A percentile compares a stretch with the other conserved stretches of the same genome.
These are phyloP conservation scores for Rhinoptilus africanus DNA, from an alignment of 2,113 vertebrate species.

Conservation along the genomic window DNA sequence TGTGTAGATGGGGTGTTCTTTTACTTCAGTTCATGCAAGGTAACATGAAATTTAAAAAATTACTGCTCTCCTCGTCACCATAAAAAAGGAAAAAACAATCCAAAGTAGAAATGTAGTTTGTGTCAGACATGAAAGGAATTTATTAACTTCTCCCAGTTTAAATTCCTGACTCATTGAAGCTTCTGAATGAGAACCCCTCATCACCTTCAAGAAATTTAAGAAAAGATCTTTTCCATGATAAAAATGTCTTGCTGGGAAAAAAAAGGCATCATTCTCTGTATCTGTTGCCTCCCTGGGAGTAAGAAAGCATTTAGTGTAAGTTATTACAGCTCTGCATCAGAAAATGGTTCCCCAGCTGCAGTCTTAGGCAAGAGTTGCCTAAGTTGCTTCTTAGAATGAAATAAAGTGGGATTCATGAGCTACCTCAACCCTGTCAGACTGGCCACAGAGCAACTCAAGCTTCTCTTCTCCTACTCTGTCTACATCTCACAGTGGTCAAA, in stretches of 20 bases:
- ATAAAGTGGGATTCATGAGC: conserved; percentile 20
- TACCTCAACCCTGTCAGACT: background rate
- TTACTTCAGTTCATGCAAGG: background rate
- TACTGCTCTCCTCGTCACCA: background rate
- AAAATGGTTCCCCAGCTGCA: background rate
- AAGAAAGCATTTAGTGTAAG: background rate
- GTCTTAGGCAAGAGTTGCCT: background rate
- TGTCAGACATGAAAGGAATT: conserved; percentile 27
- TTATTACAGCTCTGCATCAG: conserved; percentile 27
- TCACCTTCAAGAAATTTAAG: conserved; percentile 5
- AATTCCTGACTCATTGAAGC: conserved; percentile 17
- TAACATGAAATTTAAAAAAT: background rate
- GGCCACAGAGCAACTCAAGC: background rate
- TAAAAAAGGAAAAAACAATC: background rate
- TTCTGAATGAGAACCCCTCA: conserved; percentile 15
- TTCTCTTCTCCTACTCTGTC: background rate
- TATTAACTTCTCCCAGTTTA: background rate
- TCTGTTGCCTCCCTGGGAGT: background rate
- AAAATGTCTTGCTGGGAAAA: conserved; percentile 32
- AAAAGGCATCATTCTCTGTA: background rate
- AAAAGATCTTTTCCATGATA: conserved; percentile 36
- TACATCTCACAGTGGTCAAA: background rate
- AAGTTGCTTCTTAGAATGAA: background rate
- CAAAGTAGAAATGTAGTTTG: conserved; percentile 35
- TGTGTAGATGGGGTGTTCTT: background rate